These are phyloP conservation scores for Carassius auratus DNA, from an alignment of 2,113 vertebrate genomes.

Conservation along the genomic window DNA sequence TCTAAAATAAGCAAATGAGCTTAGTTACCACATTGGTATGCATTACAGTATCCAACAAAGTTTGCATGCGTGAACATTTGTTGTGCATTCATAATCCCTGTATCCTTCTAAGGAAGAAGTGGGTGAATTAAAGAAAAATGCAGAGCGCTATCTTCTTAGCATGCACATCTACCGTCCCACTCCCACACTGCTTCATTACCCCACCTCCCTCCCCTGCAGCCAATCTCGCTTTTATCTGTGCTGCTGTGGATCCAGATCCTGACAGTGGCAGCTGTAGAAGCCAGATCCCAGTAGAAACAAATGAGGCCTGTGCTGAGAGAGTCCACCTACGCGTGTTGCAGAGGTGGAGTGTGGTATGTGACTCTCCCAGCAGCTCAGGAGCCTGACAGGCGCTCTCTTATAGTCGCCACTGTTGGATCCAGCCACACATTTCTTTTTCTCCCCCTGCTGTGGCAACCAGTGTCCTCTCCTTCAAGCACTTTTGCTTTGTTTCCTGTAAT, in stretches of 20 bases:
- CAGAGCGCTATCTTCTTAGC: constrained; percentile 19
- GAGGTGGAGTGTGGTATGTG: constrained; percentile 84
- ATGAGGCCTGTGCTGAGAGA: constrained; percentile 68
- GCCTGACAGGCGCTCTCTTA: constrained; percentile 62
- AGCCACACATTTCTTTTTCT: constrained; percentile 61
- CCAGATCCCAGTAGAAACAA: constrained; percentile 56
- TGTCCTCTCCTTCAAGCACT: constrained; percentile 27
- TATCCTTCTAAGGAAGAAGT: constrained; percentile 27
- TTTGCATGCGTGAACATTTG: constrained; percentile 20
- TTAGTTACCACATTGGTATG: constrained; percentile 28
- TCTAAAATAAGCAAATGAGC: constrained; percentile 8
- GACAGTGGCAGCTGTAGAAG: constrained; percentile 44
- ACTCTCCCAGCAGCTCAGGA: constrained; percentile 71
- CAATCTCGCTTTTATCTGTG: constrained; percentile 9
- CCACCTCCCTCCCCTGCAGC: constrained; percentile 26
- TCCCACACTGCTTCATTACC: constrained; percentile 39
- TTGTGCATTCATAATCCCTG: constrained; percentile 2
- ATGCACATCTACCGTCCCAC: constrained; percentile 42
- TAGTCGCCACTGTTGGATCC: constrained; percentile 50
- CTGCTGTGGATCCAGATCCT: constrained; percentile 48
- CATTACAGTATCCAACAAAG: constrained; percentile 32
- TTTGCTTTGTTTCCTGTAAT: background rate
- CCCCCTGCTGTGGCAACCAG: constrained; percentile 58
- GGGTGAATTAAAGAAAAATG: constrained; percentile 52
- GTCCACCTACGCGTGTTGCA: constrained; percentile 79